Base-by-base conservation (phyloP, 2,797 vertebrate species). In the Trachops cirrhosus region DNA sequence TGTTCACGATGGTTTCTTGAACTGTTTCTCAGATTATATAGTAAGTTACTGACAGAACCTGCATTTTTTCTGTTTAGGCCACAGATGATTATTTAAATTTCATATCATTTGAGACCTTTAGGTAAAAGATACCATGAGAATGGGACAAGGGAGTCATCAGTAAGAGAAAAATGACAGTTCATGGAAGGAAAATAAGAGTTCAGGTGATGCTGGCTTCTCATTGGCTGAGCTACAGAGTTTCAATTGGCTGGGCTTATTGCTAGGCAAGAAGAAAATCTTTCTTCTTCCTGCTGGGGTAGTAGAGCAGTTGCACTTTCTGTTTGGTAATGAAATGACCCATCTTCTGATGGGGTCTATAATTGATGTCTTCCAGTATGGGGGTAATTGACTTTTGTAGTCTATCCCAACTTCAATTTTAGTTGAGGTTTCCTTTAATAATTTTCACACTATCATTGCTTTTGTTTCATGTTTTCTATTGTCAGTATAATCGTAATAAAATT, bases 1-100 rank as follows among this genome's bases (percentile, higher is more conserved):
- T 80, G 26, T 90, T 95, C 19, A 64, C 32, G 59, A 41, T 93
- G n/a, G 26, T 89, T 95, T 94, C 67, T 89, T 34, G 83, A 91
- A 93, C 7, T 80, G 24, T 82, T 86, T 91, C 67, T 91, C 39
- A 93, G n/a, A 68, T 86, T 91, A 67, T 67, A 48, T 87, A 71
- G 52, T 82, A 71, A 64, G 9, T 94, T 89, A 78, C 26, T 57
- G 32, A 78, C n/a, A 83, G 24, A 78, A n/a, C 37, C 26, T 78
- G 0, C 84, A 70, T 86, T 92, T 21, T 78, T 90, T 87, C 39
- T 93, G 34, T 79, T 91, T 89, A 59, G 59, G 37, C 67, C 14
- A 34, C 6, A 57, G 29, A 11, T 82, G 68, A 59, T 67, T 70
- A 34, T 73, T 94, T 93, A 95, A 95, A 93, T 79, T 89, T 21